A percentile compares a stretch with the other conserved stretches of the same genome.
These are phyloP conservation scores for Hipposideros larvatus DNA, from an alignment of 2,797 vertebrate species.

Conservation along the genomic window DNA sequence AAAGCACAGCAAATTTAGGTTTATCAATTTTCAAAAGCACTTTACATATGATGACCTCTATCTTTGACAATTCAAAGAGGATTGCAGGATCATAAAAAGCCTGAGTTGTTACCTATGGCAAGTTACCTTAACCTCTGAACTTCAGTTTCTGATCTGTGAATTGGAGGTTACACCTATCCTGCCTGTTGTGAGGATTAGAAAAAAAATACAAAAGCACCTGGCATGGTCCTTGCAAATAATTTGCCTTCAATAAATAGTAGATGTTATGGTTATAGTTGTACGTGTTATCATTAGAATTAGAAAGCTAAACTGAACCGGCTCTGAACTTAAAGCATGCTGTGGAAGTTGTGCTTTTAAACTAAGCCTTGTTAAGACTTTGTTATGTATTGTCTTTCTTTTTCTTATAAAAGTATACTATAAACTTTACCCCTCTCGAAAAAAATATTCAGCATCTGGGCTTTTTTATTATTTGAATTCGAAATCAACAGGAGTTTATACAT, in stretches of 20 bases:
- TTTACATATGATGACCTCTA: background rate
- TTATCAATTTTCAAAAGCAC: constrained; percentile 56
- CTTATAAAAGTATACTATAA: constrained; percentile 52
- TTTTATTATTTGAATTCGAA: constrained; percentile 67
- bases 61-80: constrained; percentile 53
- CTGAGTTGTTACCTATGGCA: background rate
- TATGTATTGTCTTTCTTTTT: constrained; percentile 29
- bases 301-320: background rate
- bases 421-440: background rate
- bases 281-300: background rate
- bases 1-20: background rate
- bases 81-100: background rate
- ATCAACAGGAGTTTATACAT: constrained; percentile 58
- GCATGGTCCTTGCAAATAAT: background rate
- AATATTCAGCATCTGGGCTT: constrained; percentile 51
- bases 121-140: constrained; percentile 15
- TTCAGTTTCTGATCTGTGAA: background rate
- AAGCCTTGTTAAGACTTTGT: background rate
- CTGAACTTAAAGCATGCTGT: background rate
- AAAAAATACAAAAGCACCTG: background rate
- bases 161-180: background rate
- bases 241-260: background rate
- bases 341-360: background rate
- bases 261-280: background rate
- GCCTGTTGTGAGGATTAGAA: constrained; percentile 5